Conservation (phyloP, 2,113 vertebrate genomes). For the Cheirogaleus medius region DNA sequence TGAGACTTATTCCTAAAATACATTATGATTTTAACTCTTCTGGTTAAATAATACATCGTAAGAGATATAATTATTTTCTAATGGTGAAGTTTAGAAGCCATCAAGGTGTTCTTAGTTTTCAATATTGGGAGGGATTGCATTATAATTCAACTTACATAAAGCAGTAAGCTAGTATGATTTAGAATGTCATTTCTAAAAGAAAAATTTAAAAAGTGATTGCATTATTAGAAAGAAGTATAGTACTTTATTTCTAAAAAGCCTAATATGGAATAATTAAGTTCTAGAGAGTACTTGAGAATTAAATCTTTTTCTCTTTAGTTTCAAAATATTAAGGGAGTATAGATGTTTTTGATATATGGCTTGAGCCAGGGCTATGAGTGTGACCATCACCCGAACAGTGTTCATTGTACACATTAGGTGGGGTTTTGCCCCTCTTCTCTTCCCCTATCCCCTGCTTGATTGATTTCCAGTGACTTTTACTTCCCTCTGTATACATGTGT, state of each 20-base stretch:
- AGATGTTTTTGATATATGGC: no score
- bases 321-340: no score
- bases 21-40: neutral
- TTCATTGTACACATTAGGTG: no score
- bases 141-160: neutral
- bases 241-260: neutral
- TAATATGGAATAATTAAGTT: neutral
- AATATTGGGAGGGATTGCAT: neutral
- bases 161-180: neutral
- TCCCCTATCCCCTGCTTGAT: no score
- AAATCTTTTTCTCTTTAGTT: neutral
- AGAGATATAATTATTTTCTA: neutral
- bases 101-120: neutral
- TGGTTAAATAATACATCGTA: neutral
- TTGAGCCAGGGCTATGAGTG: no score
- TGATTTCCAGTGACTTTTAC: no score
- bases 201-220: neutral
- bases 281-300: neutral
- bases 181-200: neutral
- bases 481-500: no score
- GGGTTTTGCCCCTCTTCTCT: no score
- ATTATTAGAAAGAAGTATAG: neutral
- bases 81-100: constrained; percentile 1
- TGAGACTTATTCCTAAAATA: neutral
- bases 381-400: no score